Base-by-base conservation (phyloP, 2,797 vertebrate species). In the Rhinatrema bivittatum region DNA sequence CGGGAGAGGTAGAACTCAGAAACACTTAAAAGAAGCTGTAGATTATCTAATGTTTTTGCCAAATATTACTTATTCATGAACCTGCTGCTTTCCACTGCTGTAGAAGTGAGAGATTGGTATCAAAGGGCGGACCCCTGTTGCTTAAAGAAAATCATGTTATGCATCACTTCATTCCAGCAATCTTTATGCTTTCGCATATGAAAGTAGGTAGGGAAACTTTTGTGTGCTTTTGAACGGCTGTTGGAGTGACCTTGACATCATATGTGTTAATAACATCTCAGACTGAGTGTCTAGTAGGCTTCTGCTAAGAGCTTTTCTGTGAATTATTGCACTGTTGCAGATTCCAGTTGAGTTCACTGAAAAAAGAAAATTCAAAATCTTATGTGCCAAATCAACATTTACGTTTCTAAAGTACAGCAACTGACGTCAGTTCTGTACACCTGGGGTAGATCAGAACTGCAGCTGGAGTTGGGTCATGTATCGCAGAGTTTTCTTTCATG, bases 171-270 rank as follows among this genome's bases (percentile, higher is more conserved):
- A 46, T 32, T 30, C 35, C 45, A 60, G 41, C 44, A 53, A 42
- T 56, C 41, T 34, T 42, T 37, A 17, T 42, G 40, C 50, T 52
- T 36, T 20, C 35, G 21, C 22, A 32, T 24, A 38, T 25, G 38
- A 36, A 25, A 34, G 44, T 27, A 48, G 42, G 31, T 20, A 36
- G 30, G 51, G 37, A 46, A 60, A 32, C 28, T 24, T 50, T 36
- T 39, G 2, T 7, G 36, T 29, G 50, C 39, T 53, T 27, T 32
- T 36, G 39, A 37, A 45, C 39, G 52, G 32, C 21, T 60, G n/a
- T 50, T 43, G 38, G 53, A 50, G 40, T 73, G 65, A 74, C 68
- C 71, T 79, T 56, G 56, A 36, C 26, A 36, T 35, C 42, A 28
- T 44, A 50, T 31, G 20, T 42, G 46, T 49, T 69, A 36, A 46